Conservation (phyloP, 1,140 invertebrate genomes). For the Sitophilus oryzae region DNA sequence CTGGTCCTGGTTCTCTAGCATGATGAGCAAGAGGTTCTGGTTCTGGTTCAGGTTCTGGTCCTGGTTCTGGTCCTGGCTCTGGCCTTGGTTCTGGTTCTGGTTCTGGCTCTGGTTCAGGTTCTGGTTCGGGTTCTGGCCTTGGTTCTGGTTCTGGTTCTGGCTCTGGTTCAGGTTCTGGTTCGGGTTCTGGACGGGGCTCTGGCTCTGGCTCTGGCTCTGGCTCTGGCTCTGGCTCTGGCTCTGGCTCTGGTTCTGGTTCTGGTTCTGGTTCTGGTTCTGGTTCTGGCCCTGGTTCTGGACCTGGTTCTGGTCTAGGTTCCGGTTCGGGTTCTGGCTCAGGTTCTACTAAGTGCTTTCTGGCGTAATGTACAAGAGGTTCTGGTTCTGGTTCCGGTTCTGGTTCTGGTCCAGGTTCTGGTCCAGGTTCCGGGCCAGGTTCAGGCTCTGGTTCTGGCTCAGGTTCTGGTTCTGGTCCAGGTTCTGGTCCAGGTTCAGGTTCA, state of each 20-base stretch:
- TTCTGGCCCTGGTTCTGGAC: neutral
- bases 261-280: slow-evolving; percentile 6
- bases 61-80: neutral
- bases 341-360: no score
- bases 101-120: neutral
- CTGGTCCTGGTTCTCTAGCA: neutral
- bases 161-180: neutral
- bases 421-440: neutral
- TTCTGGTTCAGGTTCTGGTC: neutral
- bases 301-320: neutral
- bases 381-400: neutral
- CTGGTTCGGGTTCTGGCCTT: neutral
- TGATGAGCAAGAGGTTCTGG: neutral
- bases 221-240: neutral
- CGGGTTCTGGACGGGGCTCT: neutral
- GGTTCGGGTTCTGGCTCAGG: neutral
- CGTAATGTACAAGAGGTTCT: neutral
- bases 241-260: slow-evolving; percentile 1
- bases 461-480: neutral
- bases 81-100: neutral
- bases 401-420: neutral
- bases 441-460: neutral
- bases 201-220: neutral
- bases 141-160: neutral
- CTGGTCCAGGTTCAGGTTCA: neutral